Evolutionary conservation across 2,888 invertebrate species (phyloP).

Genomic region (Brenthis daphne): DNA sequence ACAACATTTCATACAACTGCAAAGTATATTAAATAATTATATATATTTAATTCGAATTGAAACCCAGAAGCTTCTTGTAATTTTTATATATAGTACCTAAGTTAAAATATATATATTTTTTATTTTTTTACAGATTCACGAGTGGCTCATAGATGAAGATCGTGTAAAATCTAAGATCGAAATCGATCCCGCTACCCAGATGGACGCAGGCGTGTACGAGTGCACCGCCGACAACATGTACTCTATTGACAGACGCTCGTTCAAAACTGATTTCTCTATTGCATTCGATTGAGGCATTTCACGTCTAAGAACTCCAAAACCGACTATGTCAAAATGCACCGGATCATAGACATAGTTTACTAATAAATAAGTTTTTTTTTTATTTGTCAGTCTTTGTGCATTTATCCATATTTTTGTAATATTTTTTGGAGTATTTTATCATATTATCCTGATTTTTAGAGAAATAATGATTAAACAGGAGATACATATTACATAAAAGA

Average conservation of each 20-base stretch:
- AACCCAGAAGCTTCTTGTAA: neutral
- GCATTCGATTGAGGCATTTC: constrained; percentile 87
- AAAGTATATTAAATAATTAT: too few relatives aligned
- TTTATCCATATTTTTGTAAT: too few relatives aligned
- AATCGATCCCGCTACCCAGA: constrained; percentile 97
- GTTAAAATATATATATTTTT: neutral
- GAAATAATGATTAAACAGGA: too few relatives aligned
- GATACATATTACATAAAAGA: too few relatives aligned
- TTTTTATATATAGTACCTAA: neutral
- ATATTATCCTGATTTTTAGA: too few relatives aligned
- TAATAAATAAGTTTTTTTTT: too few relatives aligned
- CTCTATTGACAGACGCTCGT: constrained; percentile 93
- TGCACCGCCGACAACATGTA: constrained; percentile 97
- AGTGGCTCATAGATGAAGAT: constrained; percentile 92
- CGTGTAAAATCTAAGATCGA: constrained; percentile 95
- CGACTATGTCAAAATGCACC: too few relatives aligned
- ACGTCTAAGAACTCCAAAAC: neutral
- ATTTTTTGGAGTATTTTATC: too few relatives aligned
- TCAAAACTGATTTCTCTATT: constrained; percentile 96
- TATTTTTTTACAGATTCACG: constrained; percentile 86
- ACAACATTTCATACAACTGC: too few relatives aligned
- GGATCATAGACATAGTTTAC: too few relatives aligned
- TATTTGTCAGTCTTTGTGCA: too few relatives aligned
- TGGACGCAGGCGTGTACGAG: constrained; percentile 97
- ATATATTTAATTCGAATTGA: neutral